Percentiles rank a stretch among this genome's conserved stretches.
Evolutionary conservation across 2,113 vertebrate genomes (phyloP).

Genomic region (Fulica atra): DNA sequence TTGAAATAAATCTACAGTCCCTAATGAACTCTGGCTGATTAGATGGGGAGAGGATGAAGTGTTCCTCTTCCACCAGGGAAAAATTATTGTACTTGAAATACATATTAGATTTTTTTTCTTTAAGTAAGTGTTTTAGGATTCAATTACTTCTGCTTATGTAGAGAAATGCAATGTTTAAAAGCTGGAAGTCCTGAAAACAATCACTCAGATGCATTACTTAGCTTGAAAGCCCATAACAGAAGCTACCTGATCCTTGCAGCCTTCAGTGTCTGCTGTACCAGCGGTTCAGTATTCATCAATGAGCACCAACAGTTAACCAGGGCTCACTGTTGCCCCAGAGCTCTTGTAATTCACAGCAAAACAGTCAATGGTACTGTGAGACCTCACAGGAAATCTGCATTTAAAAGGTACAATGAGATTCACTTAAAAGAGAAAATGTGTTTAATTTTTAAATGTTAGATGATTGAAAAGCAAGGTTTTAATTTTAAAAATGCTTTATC

Average conservation of each 20-base stretch:
- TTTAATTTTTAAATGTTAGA: not conserved
- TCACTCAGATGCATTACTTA: constrained; percentile 18
- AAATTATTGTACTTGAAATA: constrained; percentile 28
- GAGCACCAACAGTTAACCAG: not conserved
- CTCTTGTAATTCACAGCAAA: not conserved
- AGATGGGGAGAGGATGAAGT: constrained; percentile 34
- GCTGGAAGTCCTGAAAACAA: constrained; percentile 12
- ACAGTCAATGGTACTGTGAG: not conserved
- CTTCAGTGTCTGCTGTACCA: not conserved
- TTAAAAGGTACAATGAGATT: not conserved
- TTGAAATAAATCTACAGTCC: constrained; percentile 21
- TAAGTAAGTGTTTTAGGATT: constrained; percentile 45
- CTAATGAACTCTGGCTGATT: constrained; percentile 53
- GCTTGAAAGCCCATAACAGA: constrained; percentile 6
- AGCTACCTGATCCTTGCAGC: constrained; percentile 30
- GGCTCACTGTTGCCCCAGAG: not conserved
- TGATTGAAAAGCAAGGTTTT: not conserved
- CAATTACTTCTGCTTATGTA: constrained; percentile 27
- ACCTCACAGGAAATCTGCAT: not conserved
- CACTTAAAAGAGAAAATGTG: not conserved
- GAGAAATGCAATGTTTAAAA: constrained; percentile 29
- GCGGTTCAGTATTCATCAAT: not conserved
- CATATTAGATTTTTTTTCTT: not conserved
- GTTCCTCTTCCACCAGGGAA: constrained; percentile 46
- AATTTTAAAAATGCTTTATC: not conserved